Evolutionary conservation across 2,113 vertebrate genomes (phyloP).

Genomic region (Sinosuthora webbiana): DNA sequence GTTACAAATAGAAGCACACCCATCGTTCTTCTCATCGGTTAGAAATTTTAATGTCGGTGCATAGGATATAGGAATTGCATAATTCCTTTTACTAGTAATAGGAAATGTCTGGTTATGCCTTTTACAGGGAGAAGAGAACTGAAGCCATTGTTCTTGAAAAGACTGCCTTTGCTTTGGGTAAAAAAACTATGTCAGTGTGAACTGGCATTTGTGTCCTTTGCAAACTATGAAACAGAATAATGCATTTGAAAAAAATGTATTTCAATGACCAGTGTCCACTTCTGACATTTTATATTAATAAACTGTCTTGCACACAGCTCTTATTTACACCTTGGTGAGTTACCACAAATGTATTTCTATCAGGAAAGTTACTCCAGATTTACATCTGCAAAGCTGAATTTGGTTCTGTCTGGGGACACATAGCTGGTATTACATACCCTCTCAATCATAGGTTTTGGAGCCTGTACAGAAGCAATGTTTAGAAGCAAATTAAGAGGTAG

Average conservation of each 20-base stretch:
- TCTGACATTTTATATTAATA: not conserved
- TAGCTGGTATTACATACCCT: not conserved
- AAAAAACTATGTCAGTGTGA: not conserved
- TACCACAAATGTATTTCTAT: not conserved
- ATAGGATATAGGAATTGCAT: slow-evolving; percentile 24
- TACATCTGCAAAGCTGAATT: not conserved
- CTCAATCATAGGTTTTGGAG: not conserved
- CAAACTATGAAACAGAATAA: not conserved
- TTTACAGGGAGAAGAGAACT: not conserved
- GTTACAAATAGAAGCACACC: slow-evolving; percentile 52
- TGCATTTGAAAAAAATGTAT: not conserved
- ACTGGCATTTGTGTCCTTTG: not conserved
- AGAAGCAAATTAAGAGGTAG: not conserved
- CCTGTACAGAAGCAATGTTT: not conserved
- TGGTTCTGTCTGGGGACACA: not conserved
- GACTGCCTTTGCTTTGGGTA: not conserved
- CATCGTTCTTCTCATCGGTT: slow-evolving; percentile 3
- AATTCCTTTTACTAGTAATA: slow-evolving; percentile 16
- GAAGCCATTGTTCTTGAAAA: slow-evolving; percentile 6
- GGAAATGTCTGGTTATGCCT: not conserved
- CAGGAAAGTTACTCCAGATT: not conserved
- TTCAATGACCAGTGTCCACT: not conserved
- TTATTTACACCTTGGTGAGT: not conserved
- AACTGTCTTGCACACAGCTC: not conserved
- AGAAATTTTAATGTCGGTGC: slow-evolving; percentile 33